Evolutionary conservation across 2,888 invertebrate species (phyloP).

Genomic region (Magallana nippona): DNA sequence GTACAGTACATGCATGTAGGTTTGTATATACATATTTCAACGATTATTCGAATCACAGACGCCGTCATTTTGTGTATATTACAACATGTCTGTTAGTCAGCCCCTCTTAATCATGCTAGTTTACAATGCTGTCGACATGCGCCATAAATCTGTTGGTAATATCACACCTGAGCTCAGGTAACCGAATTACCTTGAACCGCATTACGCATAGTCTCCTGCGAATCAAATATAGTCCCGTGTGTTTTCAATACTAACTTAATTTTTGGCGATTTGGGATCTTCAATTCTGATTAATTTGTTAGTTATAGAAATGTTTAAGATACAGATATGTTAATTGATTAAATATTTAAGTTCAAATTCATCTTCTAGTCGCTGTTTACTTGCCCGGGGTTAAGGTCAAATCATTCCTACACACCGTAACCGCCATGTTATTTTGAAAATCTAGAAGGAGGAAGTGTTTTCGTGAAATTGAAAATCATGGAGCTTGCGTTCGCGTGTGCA

Average conservation of each 20-base stretch:
- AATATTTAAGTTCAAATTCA: not conserved
- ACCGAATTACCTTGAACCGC: not conserved
- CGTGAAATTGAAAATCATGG: not conserved
- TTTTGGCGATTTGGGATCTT: not conserved
- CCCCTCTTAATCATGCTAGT: constrained; percentile 14
- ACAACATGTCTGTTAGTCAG: not conserved
- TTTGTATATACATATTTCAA: too few relatives aligned
- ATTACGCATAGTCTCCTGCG: not conserved
- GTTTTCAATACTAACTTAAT: too few relatives aligned
- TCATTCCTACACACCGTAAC: not conserved
- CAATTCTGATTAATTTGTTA: not conserved
- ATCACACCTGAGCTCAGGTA: constrained; percentile 23
- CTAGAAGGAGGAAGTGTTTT: not conserved
- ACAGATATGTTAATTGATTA: not conserved
- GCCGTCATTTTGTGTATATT: not conserved
- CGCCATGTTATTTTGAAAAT: constrained; percentile 21
- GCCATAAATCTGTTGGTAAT: not conserved
- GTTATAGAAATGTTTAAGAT: not conserved
- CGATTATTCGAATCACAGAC: too few relatives aligned
- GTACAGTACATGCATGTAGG: too few relatives aligned
- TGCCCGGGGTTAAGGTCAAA: constrained; percentile 5
- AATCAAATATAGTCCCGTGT: not conserved
- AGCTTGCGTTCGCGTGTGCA: not conserved
- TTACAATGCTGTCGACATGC: not conserved
- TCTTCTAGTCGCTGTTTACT: not conserved